phyloP scores from a whole-genome alignment of 1,140 invertebrate genomes.

The Oscheius sp. region DNA sequence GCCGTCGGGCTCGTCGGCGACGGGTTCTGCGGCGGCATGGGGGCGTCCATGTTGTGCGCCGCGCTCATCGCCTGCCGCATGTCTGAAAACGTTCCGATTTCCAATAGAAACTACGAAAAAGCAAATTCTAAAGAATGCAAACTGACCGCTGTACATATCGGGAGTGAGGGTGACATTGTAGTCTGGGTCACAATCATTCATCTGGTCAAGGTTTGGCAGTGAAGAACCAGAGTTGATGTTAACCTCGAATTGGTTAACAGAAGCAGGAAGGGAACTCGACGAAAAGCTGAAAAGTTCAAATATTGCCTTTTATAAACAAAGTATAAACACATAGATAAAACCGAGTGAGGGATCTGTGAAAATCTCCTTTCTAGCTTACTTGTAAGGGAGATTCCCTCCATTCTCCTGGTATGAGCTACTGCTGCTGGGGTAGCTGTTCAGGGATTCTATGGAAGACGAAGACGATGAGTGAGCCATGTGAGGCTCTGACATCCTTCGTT shows the following conservation, averaged over 20 bases:
- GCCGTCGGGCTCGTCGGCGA: neutral
- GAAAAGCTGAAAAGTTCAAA: constrained; percentile 17
- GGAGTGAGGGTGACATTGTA: constrained; percentile 57
- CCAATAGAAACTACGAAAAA: neutral
- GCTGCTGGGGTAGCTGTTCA: neutral
- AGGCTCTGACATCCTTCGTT: constrained; percentile 15
- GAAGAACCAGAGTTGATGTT: constrained; percentile 22
- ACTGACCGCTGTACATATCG: constrained; percentile 46
- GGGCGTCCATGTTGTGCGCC: constrained; percentile 39
- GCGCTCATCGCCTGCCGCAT: constrained; percentile 50
- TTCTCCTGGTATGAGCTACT: neutral
- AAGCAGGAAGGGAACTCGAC: constrained; percentile 23
- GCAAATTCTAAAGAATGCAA: neutral
- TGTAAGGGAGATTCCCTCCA: neutral
- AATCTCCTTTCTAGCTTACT: neutral
- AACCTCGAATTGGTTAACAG: constrained; percentile 26
- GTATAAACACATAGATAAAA: constrained; percentile 4
- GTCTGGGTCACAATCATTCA: constrained; percentile 55
- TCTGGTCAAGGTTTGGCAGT: constrained; percentile 36
- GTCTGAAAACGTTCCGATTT: constrained; percentile 16
- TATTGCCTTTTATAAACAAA: neutral
- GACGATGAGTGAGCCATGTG: constrained; percentile 21
- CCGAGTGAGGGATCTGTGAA: no score
- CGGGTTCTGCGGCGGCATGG: neutral
- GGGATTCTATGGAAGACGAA: constrained; percentile 23